Conservation (phyloP, 2,113 vertebrate genomes). For the Proteles cristata region DNA sequence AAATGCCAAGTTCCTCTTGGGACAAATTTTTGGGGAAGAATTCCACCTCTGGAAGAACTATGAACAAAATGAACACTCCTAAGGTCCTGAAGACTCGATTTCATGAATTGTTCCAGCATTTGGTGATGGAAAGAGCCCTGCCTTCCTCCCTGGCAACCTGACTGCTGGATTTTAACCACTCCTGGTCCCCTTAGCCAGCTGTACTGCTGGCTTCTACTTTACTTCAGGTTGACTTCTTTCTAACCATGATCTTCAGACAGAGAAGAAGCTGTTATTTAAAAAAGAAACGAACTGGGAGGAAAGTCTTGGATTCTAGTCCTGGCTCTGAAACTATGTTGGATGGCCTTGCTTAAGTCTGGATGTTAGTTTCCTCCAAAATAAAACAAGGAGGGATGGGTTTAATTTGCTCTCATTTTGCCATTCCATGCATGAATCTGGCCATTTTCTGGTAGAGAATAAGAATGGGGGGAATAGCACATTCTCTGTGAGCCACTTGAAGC, state of each 20-base stretch:
- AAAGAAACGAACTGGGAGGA: not conserved
- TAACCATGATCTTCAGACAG: not conserved
- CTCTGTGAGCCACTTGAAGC: not conserved
- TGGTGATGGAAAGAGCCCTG: not conserved
- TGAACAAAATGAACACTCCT: not conserved
- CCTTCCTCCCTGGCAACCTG: not conserved
- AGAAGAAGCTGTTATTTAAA: not conserved
- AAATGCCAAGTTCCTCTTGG: not conserved
- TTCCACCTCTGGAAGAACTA: not conserved
- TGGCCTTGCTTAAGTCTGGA: conserved; percentile 9
- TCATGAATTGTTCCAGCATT: not conserved
- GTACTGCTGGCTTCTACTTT: not conserved
- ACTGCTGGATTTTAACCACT: not conserved
- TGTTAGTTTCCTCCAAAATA: not conserved
- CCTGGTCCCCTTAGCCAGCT: not conserved
- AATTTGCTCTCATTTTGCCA: not conserved
- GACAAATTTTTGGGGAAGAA: not conserved
- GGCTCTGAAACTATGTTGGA: not conserved
- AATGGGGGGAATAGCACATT: not conserved
- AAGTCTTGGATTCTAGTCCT: not conserved
- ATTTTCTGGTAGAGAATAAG: not conserved
- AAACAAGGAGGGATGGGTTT: not conserved
- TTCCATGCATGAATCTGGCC: not conserved
- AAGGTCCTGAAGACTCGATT: not conserved
- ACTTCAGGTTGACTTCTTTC: not conserved